A percentile compares a stretch with the other conserved stretches of the same genome.
Evolutionary conservation across 2,113 vertebrate species (phyloP).

Genomic region (Oncorhynchus keta): DNA sequence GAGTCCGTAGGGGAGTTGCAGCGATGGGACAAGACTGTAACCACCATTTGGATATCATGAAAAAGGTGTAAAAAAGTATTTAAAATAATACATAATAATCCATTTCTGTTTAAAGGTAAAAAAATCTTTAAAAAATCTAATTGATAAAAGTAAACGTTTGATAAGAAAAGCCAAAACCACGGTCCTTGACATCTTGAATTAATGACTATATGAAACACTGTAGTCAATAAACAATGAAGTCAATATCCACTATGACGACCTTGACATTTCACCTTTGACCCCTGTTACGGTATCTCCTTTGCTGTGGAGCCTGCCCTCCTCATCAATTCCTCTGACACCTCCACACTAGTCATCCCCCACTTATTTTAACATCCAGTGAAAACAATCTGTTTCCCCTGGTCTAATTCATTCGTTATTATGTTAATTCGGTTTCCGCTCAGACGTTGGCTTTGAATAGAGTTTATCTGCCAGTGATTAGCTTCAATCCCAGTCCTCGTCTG

Average conservation of each 20-base stretch:
- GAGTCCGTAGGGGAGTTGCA: too few relatives aligned
- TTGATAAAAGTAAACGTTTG: not conserved
- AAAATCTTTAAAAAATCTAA: too few relatives aligned
- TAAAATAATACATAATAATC: too few relatives aligned
- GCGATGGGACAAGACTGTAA: too few relatives aligned
- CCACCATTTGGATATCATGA: too few relatives aligned
- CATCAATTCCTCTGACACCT: not conserved
- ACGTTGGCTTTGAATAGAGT: conserved; percentile 48
- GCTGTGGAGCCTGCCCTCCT: not conserved
- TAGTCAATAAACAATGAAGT: too few relatives aligned
- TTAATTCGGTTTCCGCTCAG: conserved; percentile 54
- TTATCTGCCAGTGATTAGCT: conserved; percentile 58
- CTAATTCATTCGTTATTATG: conserved; percentile 56
- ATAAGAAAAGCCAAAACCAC: not conserved
- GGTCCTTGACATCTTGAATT: too few relatives aligned
- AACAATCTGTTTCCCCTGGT: conserved; percentile 44
- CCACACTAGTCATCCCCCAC: conserved; percentile 36
- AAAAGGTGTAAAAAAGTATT: too few relatives aligned
- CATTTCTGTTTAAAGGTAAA: not conserved
- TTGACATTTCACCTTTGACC: too few relatives aligned
- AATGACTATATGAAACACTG: too few relatives aligned
- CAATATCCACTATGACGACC: too few relatives aligned
- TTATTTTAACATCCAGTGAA: conserved; percentile 46
- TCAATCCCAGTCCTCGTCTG: conserved; percentile 27
- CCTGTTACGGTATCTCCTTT: too few relatives aligned